A percentile compares a stretch with the other conserved stretches of the same genome.
These are phyloP conservation scores for Formica selysi DNA, from an alignment of 1,140 invertebrate species.

Conservation along the genomic window DNA sequence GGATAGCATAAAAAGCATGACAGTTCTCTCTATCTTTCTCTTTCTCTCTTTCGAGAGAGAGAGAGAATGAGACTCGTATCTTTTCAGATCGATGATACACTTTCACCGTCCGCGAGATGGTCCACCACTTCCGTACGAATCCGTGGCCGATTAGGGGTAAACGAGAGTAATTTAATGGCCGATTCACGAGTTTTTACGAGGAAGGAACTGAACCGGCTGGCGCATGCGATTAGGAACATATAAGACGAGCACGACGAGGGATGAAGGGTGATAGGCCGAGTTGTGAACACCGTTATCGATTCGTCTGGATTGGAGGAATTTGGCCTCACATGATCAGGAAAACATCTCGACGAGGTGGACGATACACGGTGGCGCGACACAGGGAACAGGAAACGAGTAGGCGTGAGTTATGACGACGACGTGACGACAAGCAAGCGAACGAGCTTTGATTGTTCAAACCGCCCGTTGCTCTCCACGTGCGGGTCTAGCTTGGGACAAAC, in stretches of 20 bases:
- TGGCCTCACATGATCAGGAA: constrained; percentile 80
- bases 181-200: constrained; percentile 38
- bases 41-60: background rate
- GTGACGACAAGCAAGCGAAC: too few relatives aligned
- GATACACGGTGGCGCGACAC: constrained; percentile 40
- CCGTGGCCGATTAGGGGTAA: constrained; percentile 75
- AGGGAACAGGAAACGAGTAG: constrained; percentile 71
- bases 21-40: background rate
- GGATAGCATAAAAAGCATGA: constrained; percentile 77
- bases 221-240: constrained; percentile 55
- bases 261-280: background rate
- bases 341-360: constrained; percentile 51
- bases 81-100: background rate
- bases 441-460: too few relatives aligned
- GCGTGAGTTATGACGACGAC: constrained; percentile 61
- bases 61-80: background rate
- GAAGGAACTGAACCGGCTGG: constrained; percentile 20
- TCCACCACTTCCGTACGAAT: constrained; percentile 37
- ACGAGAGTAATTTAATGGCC: constrained; percentile 62
- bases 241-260: constrained; percentile 11
- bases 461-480: background rate
- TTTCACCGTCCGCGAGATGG: background rate
- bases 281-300: constrained; percentile 14
- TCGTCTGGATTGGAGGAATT: constrained; percentile 32
- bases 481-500: constrained; percentile 50